Evolutionary conservation across 2,888 invertebrate species (phyloP).

Genomic region (Automeris io): DNA sequence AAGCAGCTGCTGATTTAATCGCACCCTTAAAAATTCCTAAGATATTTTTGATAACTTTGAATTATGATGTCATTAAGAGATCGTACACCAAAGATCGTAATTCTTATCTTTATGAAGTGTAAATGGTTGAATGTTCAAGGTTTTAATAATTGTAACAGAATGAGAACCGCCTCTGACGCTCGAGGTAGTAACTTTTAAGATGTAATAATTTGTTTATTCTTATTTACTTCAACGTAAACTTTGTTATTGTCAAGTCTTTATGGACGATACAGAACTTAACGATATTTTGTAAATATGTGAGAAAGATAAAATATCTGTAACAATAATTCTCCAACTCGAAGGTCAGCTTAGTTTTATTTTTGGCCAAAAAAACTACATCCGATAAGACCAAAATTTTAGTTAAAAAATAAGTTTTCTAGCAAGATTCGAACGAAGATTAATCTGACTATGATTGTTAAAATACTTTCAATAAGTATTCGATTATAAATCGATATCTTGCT

Average conservation of each 20-base stretch:
- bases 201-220: background rate
- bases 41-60: slow-evolving; percentile 7
- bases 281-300: too few relatives aligned
- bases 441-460: too few relatives aligned
- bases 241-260: background rate
- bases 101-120: slow-evolving; percentile 7
- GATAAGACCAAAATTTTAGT: too few relatives aligned
- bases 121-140: slow-evolving; percentile 2
- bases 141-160: background rate
- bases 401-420: too few relatives aligned
- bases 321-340: too few relatives aligned
- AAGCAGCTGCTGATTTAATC: slow-evolving; percentile 8
- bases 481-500: too few relatives aligned
- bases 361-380: too few relatives aligned
- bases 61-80: slow-evolving; percentile 9
- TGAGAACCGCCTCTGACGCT: background rate
- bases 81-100: slow-evolving; percentile 5
- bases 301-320: too few relatives aligned
- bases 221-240: background rate
- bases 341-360: too few relatives aligned
- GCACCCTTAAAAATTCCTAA: background rate
- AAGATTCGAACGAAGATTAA: too few relatives aligned
- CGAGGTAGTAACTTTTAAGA: background rate
- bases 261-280: too few relatives aligned
- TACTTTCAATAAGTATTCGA: too few relatives aligned